Evolutionary conservation across 2,113 vertebrate genomes (phyloP).

Genomic region (Mus spicilegus): DNA sequence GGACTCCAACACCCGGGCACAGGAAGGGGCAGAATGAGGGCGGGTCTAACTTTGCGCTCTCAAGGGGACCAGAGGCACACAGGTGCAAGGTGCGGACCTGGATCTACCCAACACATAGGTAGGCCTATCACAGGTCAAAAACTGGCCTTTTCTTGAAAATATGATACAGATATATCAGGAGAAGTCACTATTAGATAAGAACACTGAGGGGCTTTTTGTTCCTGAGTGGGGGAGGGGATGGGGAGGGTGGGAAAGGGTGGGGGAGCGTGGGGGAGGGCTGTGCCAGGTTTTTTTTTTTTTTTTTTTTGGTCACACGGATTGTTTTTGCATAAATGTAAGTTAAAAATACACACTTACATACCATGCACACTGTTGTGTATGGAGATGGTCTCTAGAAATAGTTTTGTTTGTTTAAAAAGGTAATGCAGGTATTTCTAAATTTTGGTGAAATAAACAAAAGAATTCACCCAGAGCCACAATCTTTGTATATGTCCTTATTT

Average conservation of each 20-base stretch:
- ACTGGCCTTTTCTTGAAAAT: background rate
- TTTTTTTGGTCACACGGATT: background rate
- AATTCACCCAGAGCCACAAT: background rate
- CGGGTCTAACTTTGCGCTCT: background rate
- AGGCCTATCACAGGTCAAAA: background rate
- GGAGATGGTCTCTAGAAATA: background rate
- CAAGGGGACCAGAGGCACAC: too few species aligned
- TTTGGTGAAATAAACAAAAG: constrained; percentile 30
- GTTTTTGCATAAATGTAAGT: background rate
- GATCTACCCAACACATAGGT: background rate
- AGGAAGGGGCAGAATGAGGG: background rate
- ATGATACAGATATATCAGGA: background rate
- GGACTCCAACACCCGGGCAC: rapidly evolving
- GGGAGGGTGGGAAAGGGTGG: too few species aligned
- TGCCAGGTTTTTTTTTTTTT: background rate
- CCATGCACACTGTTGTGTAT: background rate
- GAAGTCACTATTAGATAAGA: background rate
- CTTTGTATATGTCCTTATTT: background rate
- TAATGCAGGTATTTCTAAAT: background rate
- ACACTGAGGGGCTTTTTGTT: background rate
- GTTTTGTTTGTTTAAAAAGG: background rate
- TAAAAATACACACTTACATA: background rate
- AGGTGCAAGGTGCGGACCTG: background rate
- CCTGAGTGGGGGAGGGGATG: background rate
- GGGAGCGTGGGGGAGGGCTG: background rate